Evolutionary conservation across 2,888 invertebrate genomes (phyloP), one percentile per base, ranked within the genome.

Genomic region (Orchestes rusci): DNA sequence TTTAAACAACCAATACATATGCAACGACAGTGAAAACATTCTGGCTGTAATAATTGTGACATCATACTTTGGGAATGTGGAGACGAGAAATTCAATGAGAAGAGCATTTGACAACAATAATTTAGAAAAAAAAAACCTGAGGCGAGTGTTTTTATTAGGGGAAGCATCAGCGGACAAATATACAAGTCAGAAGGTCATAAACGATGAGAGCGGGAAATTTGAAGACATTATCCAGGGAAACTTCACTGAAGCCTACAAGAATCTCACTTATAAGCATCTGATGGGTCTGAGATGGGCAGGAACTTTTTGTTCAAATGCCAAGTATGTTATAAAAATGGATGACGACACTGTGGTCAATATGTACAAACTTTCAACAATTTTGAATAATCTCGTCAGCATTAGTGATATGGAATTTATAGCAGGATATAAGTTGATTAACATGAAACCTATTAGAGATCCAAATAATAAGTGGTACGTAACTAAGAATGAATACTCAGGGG

Each of bases 401-500:
- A 2, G 16, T 10, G 34, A 43, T 16, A 29, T 12, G 17, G 19
- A 38, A 19, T 67, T 74, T 31, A 56, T 86, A 10, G 73, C 80
- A 50, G 88, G 88, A 1, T 84, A 81, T 58, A 71, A 82, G 53
- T 64, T 86, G 27, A 75, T 74, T 39, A 72, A 59, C 30, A 79
- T 80, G 68, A 66, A 63, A 28, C 82, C 86, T 0, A 77, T 77
- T 51, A 71, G 89, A 50, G 73, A 77, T 39, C 71, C 70, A 45
- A 73, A 73, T 5, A 89, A 81, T 59, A 90, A 90, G 64, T 90
- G 90, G 90, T 89, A 73, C 66, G 87, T 89, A 0, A 77, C 79
- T 0, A 59, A 64, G 43, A 65, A 75, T 4, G 89, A 89, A 62
- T 90, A 78, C 60, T 49, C 69, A 1, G 62, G 64, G 10, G 66